phyloP scores from a whole-genome alignment of 2,113 vertebrate species.

The Pagrus major region DNA sequence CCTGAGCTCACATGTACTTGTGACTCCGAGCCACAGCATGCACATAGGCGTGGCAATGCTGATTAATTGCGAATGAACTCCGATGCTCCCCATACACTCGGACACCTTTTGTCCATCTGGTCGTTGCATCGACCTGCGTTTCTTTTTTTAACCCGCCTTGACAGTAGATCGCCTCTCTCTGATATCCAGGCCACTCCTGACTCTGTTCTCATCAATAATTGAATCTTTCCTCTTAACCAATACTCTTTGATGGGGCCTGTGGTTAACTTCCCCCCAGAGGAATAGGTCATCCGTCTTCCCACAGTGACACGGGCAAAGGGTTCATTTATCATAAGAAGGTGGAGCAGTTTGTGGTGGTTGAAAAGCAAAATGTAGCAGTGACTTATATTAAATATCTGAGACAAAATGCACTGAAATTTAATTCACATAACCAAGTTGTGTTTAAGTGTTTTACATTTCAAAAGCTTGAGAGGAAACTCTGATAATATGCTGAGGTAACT shows the following conservation, averaged over 20 bases:
- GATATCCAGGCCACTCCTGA: slow-evolving; percentile 48
- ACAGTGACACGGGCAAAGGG: slow-evolving; percentile 21
- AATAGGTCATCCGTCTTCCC: slow-evolving; percentile 51
- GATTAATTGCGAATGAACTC: slow-evolving; percentile 21
- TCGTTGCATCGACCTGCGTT: slow-evolving; percentile 23
- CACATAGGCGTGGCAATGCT: neutral
- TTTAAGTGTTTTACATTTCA: neutral
- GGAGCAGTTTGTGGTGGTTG: neutral
- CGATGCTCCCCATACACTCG: neutral
- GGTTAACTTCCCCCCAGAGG: slow-evolving; percentile 58
- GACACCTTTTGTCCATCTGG: slow-evolving; percentile 17
- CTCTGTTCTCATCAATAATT: slow-evolving; percentile 69
- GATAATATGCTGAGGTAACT: neutral
- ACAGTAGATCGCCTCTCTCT: slow-evolving; percentile 30
- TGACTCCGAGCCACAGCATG: neutral
- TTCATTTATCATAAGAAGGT: slow-evolving; percentile 10
- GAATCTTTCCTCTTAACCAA: slow-evolving; percentile 57
- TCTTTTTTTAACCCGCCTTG: slow-evolving; percentile 45
- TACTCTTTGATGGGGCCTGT: slow-evolving; percentile 57
- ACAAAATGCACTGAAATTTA: neutral
- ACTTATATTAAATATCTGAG: neutral
- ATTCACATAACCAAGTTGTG: too few species aligned
- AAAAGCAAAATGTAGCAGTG: neutral
- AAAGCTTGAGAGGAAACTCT: neutral
- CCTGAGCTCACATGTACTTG: neutral